Evolutionary conservation across 2,888 invertebrate species (phyloP), one percentile per base, ranked within the genome.

Genomic region (Empis livida): DNA sequence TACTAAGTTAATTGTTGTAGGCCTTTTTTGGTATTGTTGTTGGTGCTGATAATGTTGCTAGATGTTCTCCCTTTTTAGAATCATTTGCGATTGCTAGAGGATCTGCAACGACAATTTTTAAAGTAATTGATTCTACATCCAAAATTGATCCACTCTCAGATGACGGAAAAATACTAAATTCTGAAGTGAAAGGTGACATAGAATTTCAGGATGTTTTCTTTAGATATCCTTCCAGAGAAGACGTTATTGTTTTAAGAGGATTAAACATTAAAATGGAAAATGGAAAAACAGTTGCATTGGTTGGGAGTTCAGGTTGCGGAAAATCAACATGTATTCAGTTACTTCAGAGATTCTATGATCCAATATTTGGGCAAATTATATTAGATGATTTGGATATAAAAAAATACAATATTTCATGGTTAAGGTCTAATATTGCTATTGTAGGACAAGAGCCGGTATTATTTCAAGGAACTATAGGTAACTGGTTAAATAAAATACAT

Each of bases 361-460:
- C 83, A 0, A 54, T 59, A 1, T 54, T 62, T 2, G 78, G 78
- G 0, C 55, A 64, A 52, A 76, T 84, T 2, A 53, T 63, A 2
- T 65, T 82, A 3, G 80, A 80, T 20, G 77, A 73, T 0, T 61
- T 74, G 38, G 78, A 87, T 59, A 68, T 87, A 35, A 70, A 74
- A 17, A 73, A 76, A 46, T 63, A 88, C 50, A 86, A 88, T 62
- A 76, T 88, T 5, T 69, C 75, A 6, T 84, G 84, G 77, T 65
- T 85, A 30, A 72, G 91, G 44, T 74, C 75, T 31, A 81, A 86
- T 58, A 82, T 91, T 47, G 89, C 87, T 0, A 78, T 90, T 8
- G 91, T 92, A 3, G 84, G 87, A 0, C 91, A 92, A 63, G 91
- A 92, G 55, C 91, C 89, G 0, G 81, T 85, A 11, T 72, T 92